Base-by-base conservation (phyloP, 1,140 invertebrate species). In the Drosophila ohnishii region DNA sequence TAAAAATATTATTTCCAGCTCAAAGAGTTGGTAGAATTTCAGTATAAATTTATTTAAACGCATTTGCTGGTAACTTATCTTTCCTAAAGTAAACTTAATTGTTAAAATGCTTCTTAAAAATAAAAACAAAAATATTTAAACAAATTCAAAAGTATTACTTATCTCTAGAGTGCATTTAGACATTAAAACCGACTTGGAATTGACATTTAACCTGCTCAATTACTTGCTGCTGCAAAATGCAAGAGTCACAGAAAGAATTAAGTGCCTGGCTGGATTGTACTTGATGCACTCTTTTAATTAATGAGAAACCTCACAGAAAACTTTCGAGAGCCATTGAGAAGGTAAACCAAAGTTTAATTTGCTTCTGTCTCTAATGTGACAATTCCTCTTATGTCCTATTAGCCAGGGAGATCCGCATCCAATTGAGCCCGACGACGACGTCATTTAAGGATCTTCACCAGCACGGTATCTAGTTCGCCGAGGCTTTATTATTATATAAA, bases 401-500 rank as follows among this genome's bases (percentile, higher is more conserved):
- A 44, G 32, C 37, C 47, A 66, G 61, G 44, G 22, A 66, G 22
- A 66, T 69, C 66, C 39, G 32, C 35, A n/a, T 69, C 65, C 45
- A 65, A 65, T 65, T 51, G 14, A 11, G 37, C 10, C 45, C 28
- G 4, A 44, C 19, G 5, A 37, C 51, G 25, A 32, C 16, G n/a
- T 22, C 28, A n/a, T 22, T 66, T 19, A 28, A 13, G 16, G 35
- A 50, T 63, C 19, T 45, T 19, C 11, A 3, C 28, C 5, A 9
- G 13, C 42, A 58, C 66, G 53, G 69, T 72, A 72, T 71, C 28
- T n/a, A 9, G 7, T 16, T 7, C 30, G 53, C 57, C 69, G 69
- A 71, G 69, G 3, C 65, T 30, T 32, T 28, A 32, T 25, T 28
- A 34, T 39, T 48, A n/a, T 28, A 39, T 14, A 28, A 61, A 61